These are phyloP conservation scores for Nymphalis polychloros DNA, from an alignment of 2,888 invertebrate species.

Conservation along the genomic window DNA sequence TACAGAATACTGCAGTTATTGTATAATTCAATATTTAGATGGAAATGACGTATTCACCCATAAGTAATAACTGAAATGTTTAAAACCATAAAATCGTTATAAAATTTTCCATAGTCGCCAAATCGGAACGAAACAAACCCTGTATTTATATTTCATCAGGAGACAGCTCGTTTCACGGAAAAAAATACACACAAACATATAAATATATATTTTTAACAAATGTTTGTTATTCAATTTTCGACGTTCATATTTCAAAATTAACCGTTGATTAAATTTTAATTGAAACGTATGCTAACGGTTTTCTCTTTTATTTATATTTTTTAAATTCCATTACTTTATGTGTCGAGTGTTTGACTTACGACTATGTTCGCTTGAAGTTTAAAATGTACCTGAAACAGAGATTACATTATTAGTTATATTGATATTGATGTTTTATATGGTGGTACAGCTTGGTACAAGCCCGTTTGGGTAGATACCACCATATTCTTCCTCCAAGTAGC, in stretches of 20 bases:
- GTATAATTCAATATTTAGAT: not conserved
- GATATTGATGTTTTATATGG: not conserved
- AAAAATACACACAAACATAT: not conserved
- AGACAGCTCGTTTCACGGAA: not conserved
- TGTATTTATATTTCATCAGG: constrained; percentile 26
- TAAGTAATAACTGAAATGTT: constrained; percentile 1
- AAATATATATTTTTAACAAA: constrained; percentile 18
- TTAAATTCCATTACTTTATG: not conserved
- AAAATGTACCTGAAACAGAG: constrained; percentile 37
- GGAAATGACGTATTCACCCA: not conserved
- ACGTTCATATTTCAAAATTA: constrained; percentile 46
- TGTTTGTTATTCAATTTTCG: constrained; percentile 23
- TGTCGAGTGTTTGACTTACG: constrained; percentile 20
- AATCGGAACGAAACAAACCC: not conserved
- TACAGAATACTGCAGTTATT: not conserved
- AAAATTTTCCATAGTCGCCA: not conserved
- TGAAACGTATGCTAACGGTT: constrained; percentile 42
- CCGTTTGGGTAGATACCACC: no score
- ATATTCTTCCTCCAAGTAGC: no score
- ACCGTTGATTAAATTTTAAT: constrained; percentile 51
- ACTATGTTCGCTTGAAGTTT: constrained; percentile 25
- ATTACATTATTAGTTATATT: constrained; percentile 5
- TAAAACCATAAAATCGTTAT: constrained; percentile 5
- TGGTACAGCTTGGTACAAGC: no score
- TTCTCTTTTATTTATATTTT: constrained; percentile 9